Evolutionary conservation across 2,113 vertebrate species (phyloP), one percentile per base, ranked within the genome.

Genomic region (Melanotaenia duboulayi): DNA sequence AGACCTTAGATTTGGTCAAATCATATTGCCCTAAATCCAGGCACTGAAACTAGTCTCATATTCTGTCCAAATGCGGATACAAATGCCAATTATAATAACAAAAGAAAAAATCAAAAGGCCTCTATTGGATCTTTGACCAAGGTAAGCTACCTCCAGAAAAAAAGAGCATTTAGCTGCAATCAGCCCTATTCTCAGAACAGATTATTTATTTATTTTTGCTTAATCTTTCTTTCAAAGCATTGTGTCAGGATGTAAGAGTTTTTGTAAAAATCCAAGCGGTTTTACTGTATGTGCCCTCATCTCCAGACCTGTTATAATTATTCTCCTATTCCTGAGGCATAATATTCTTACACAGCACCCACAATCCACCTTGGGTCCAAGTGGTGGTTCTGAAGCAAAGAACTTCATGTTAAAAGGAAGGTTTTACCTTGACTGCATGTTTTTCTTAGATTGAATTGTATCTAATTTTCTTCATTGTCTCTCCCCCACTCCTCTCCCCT

Each of bases 401-500:
- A 35, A 9, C 7, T 35, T 3, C 32, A 35, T 35, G 4, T 35
- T 7, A 5, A 35, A n/a, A 3, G 13, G 17, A 55, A 39, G 12
- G n/a, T 35, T n/a, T 11, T 28, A 56, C 19, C 22, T 66, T 13
- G 11, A 10, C 40, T 71, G 2, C 44, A 3, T 35, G 35, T 66
- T 48, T 54, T 37, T 24, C 4, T 61, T 35, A 17, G 8, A 46
- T 16, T 54, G 6, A 39, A 25, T 54, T 62, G 7, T 54, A 75
- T 69, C 22, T 64, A 14, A 52, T 58, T 46, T 13, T 64, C 49
- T 48, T 42, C 16, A 20, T 25, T 73, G 3, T 65, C 35, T 39
- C 14, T 35, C 13, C 55, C 22, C 4, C 49, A 48, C 76, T 11
- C 71, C 71, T 42, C 9, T 68, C 17, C 76, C 0, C 13, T 11